Evolutionary conservation across 2,797 vertebrate genomes (phyloP).

Genomic region (Cynodonichthys magdalenae): DNA sequence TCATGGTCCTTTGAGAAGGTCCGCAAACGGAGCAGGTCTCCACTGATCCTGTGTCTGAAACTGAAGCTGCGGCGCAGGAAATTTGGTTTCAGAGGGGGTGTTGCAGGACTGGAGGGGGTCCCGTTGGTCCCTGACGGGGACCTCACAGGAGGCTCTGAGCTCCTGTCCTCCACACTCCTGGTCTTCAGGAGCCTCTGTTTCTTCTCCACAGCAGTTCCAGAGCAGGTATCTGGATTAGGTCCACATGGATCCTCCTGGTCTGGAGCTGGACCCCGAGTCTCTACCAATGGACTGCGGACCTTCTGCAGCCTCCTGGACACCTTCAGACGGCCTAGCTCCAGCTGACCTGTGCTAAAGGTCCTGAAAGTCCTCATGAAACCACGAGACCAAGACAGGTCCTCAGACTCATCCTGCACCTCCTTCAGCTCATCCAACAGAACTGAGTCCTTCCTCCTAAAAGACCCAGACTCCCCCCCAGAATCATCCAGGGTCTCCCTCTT

Average conservation of each 20-base stretch:
- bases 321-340: constrained; percentile 87
- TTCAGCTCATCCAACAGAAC: constrained; percentile 79
- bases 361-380: constrained; percentile 85
- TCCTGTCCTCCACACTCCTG: constrained; percentile 68
- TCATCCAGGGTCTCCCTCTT: constrained; percentile 87
- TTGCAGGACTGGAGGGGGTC: background rate
- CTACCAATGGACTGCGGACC: constrained; percentile 24
- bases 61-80: constrained; percentile 89
- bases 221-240: background rate
- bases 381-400: constrained; percentile 63
- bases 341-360: constrained; percentile 91
- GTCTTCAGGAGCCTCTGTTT: constrained; percentile 67
- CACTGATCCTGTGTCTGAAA: constrained; percentile 87
- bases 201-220: constrained; percentile 21
- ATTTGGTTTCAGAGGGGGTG: constrained; percentile 62
- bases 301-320: constrained; percentile 55
- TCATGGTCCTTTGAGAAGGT: constrained; percentile 81
- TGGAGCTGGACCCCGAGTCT: background rate
- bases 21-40: constrained; percentile 75
- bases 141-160: background rate
- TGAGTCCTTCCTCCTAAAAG: constrained; percentile 60
- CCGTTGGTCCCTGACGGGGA: constrained; percentile 39
- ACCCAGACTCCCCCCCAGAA: constrained; percentile 10
- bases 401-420: constrained; percentile 80
- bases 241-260: background rate